A percentile compares a stretch with the other conserved stretches of the same genome.
phyloP scores from a whole-genome alignment of 2,113 vertebrate genomes.

The Otocyon megalotis region DNA sequence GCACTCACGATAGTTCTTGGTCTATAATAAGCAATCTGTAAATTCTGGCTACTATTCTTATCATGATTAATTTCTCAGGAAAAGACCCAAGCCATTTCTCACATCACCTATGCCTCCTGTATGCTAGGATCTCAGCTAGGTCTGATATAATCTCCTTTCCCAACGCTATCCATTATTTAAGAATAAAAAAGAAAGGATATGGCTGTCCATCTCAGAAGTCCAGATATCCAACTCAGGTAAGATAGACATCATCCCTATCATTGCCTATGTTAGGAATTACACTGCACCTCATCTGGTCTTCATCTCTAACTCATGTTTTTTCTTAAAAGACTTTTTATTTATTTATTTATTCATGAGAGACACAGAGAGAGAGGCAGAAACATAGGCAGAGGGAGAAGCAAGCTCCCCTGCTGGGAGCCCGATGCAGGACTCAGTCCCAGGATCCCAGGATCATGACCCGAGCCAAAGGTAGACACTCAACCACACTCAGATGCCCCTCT shows the following conservation, averaged over 20 bases:
- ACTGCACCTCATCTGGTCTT: neutral
- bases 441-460: too few relatives aligned
- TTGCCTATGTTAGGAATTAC: neutral
- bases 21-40: constrained; percentile 19
- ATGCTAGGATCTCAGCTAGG: neutral
- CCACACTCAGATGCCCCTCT: neutral
- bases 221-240: constrained; percentile 21
- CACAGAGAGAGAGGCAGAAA: too few relatives aligned
- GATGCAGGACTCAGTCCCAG: too few relatives aligned
- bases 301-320: constrained; percentile 34
- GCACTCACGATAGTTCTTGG: neutral
- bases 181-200: neutral
- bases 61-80: constrained; percentile 9
- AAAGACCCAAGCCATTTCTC: constrained; percentile 49
- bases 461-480: too few relatives aligned
- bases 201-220: constrained; percentile 20
- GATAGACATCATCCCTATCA: neutral
- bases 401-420: too few relatives aligned
- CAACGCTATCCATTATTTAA: constrained; percentile 14
- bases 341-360: too few relatives aligned
- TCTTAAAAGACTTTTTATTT: too few relatives aligned
- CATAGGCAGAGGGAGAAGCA: too few relatives aligned
- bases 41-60: constrained; percentile 33
- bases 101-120: neutral
- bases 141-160: constrained; percentile 2